Base-by-base conservation (phyloP, 1,140 invertebrate genomes). In the Rhynchophorus ferrugineus region DNA sequence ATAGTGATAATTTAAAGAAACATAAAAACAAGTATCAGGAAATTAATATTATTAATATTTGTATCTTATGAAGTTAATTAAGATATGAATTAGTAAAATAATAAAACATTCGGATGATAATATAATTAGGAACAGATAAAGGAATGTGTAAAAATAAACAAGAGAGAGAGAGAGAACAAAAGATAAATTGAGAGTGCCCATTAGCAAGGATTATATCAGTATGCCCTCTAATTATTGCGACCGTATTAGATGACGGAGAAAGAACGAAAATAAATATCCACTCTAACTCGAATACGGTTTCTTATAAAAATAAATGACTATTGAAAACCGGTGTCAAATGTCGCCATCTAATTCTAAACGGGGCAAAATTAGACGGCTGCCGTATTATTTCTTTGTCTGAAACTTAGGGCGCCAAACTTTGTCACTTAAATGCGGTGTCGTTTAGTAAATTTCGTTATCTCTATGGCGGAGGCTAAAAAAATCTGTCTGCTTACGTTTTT, bases 251-350 rank as follows among this genome's bases (percentile, higher is more conserved):
- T 29, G 24, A 29, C 24, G 24, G 24, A 29, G 24, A 29, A 29
- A 11, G 11, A 29, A 29, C 24, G 5, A 29, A 29, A 29, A 29
- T 29, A 29, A 29, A 29, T 29, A 29, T 29, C n/a, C n/a, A 11
- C 5, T 11, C 24, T 6, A 11, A 29, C 5, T 11, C 11, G 24
- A 29, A 29, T 11, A 11, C 11, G 24, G 24, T 11, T 29, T 29
- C 37, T 39, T 39, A 39, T 39, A 17, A 39, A 39, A 39, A 39
- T 39, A 39, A 39, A 39, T 39, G 37, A 17, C 37, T 14, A 39
- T 39, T 18, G 37, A 39, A 39, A 39, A 17, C 13, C 37, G 37
- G 37, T 39, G 37, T 39, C 37, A 39, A 39, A 39, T 39, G 37
- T 39, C 37, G 18, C 37, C 5, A n/a, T 17, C 37, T 18, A 39